These are phyloP conservation scores for Aphyosemion australe DNA, from an alignment of 2,113 vertebrate species.

Conservation along the genomic window DNA sequence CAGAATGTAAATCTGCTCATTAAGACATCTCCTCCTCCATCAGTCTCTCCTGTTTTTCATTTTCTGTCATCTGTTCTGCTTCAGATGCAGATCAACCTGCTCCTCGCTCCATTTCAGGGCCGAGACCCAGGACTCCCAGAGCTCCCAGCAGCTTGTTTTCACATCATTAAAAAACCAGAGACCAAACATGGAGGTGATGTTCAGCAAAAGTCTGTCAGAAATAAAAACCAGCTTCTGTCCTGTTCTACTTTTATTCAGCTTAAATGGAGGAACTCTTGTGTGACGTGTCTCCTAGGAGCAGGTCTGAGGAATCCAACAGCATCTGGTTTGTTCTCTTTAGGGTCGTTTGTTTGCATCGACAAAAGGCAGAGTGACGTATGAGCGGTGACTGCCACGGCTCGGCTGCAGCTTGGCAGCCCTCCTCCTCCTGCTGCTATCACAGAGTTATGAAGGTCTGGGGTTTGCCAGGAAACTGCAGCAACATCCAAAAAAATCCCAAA, in stretches of 20 bases:
- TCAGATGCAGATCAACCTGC: conserved; percentile 45
- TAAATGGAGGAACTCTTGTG: no score
- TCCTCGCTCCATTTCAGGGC: not conserved
- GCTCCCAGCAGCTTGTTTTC: not conserved
- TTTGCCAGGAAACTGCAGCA: conserved; percentile 63
- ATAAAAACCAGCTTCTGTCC: no score
- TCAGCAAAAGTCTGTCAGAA: not conserved
- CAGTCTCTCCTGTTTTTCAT: conserved; percentile 34
- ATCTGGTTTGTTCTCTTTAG: conserved; percentile 19
- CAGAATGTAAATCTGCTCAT: conserved; percentile 16
- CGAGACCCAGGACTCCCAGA: not conserved
- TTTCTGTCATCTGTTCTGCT: conserved; percentile 36
- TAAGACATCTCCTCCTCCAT: conserved; percentile 16
- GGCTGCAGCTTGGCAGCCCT: conserved; percentile 50
- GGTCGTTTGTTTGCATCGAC: conserved; percentile 18
- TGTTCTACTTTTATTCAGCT: no score
- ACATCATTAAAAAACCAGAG: not conserved
- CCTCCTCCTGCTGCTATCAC: conserved; percentile 31
- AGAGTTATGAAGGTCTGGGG: conserved; percentile 27
- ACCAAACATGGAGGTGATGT: no score
- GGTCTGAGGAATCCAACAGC: no score
- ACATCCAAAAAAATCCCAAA: conserved; percentile 17
- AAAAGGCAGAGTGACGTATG: conserved; percentile 47
- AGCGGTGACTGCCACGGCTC: conserved; percentile 51
- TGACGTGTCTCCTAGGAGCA: no score